These are phyloP conservation scores for Drosophila kanekoi DNA, from an alignment of 2,888 invertebrate species.

Conservation along the genomic window DNA sequence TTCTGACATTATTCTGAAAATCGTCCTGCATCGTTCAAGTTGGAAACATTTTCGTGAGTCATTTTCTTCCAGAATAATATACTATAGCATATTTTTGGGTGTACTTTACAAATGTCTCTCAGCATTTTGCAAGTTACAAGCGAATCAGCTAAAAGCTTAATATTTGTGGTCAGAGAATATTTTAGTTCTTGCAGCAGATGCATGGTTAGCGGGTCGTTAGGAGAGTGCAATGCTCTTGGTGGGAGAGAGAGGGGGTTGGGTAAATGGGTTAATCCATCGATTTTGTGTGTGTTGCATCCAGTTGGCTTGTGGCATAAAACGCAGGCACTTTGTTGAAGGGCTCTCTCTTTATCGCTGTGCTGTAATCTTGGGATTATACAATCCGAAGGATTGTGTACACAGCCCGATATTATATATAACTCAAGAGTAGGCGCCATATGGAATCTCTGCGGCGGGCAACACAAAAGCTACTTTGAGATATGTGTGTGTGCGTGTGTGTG, in stretches of 20 bases:
- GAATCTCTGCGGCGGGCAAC: constrained; percentile 1
- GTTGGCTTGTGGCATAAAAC: constrained; percentile 17
- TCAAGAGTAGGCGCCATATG: constrained; percentile 3
- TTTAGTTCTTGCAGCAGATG: not conserved
- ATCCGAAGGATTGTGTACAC: constrained; percentile 35
- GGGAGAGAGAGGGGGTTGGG: not conserved
- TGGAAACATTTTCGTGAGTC: too few relatives aligned
- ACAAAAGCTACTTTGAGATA: not conserved
- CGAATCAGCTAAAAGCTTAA: not conserved
- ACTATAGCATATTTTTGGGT: constrained; percentile 6
- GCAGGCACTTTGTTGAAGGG: constrained; percentile 41
- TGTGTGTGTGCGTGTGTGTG: not conserved
- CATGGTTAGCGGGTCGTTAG: not conserved
- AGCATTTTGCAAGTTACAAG: not conserved
- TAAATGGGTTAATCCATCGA: constrained; percentile 54
- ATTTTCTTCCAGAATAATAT: too few relatives aligned
- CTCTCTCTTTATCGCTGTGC: constrained; percentile 33
- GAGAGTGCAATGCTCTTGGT: constrained; percentile 25
- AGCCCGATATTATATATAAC: not conserved
- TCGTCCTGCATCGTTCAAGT: too few relatives aligned
- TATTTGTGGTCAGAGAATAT: constrained; percentile 7
- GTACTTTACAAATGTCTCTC: too few relatives aligned
- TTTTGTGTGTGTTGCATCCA: constrained; percentile 31
- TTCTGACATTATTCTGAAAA: too few relatives aligned
- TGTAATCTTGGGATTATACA: constrained; percentile 59